These are phyloP conservation scores for Oceanites oceanicus DNA, from an alignment of 2,113 vertebrate species.

Conservation along the genomic window DNA sequence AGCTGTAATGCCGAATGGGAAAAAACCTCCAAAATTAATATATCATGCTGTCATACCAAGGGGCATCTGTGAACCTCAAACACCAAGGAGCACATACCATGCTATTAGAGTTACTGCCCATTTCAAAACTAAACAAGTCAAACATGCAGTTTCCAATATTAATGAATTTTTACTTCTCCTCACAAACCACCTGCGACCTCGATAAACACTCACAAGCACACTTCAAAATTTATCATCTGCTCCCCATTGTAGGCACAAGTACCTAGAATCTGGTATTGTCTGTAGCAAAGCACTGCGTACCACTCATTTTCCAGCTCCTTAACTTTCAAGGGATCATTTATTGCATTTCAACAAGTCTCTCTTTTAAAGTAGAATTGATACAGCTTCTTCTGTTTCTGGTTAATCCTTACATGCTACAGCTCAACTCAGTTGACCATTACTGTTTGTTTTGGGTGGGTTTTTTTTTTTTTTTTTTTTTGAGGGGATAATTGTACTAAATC, in stretches of 20 bases:
- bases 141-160: not conserved
- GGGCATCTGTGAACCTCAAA: not conserved
- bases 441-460: not conserved
- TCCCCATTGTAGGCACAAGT: not conserved
- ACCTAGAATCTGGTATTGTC: not conserved
- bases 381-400: not conserved
- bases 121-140: not conserved
- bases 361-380: not conserved
- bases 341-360: not conserved
- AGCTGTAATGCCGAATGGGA: not conserved
- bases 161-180: not conserved
- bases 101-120: not conserved
- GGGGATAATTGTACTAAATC: not conserved
- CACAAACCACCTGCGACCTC: not conserved
- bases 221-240: not conserved
- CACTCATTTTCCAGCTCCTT: not conserved
- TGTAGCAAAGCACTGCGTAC: not conserved
- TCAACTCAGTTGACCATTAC: not conserved
- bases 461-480: not conserved
- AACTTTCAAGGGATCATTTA: not conserved
- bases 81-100: not conserved
- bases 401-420: not conserved
- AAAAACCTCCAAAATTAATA: not conserved
- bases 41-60: not conserved
- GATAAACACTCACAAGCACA: not conserved